A percentile compares a stretch with the other conserved stretches of the same genome.
These are phyloP conservation scores for Chondrosia reniformis DNA, from an alignment of 37 sponge, comb jelly and placozoan genomes.

Conservation along the genomic window DNA sequence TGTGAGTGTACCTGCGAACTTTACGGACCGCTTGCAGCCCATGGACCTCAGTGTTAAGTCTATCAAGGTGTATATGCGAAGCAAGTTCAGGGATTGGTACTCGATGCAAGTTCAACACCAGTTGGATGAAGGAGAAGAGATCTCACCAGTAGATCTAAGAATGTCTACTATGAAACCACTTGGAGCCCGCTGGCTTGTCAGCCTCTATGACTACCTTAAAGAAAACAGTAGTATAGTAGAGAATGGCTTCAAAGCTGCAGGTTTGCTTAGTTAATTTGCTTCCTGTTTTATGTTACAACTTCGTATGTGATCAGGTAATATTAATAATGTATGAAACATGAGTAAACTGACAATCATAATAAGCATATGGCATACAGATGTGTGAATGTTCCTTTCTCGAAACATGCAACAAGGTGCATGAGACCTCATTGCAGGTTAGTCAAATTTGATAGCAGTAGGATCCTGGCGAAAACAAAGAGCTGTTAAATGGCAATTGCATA, in stretches of 20 bases:
- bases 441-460: slow-evolving; percentile 16
- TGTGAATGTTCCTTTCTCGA: slow-evolving; percentile 21
- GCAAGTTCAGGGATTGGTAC: slow-evolving; percentile 5
- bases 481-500: slow-evolving; percentile 11
- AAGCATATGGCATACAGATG: slow-evolving; percentile 11
- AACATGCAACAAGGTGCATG: slow-evolving; percentile 44
- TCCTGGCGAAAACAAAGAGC: slow-evolving; percentile 29
- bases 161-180: slow-evolving; percentile 14
- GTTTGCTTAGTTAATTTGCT: neutral
- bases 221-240: neutral
- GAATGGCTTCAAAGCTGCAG: slow-evolving; percentile 15
- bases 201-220: neutral
- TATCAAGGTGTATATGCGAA: neutral
- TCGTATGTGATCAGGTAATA: slow-evolving; percentile 6
- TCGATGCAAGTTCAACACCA: neutral
- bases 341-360: slow-evolving; percentile 7
- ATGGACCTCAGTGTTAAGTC: slow-evolving; percentile 15
- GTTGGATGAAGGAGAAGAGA: neutral
- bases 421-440: slow-evolving; percentile 31
- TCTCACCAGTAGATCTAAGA: slow-evolving; percentile 6
- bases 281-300: neutral
- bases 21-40: slow-evolving; percentile 14
- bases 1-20: slow-evolving; percentile 17
- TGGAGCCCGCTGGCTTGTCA: slow-evolving; percentile 10
- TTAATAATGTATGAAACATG: neutral